Conservation (phyloP, 2,888 invertebrate species). For the Agonopterix heracliana region DNA sequence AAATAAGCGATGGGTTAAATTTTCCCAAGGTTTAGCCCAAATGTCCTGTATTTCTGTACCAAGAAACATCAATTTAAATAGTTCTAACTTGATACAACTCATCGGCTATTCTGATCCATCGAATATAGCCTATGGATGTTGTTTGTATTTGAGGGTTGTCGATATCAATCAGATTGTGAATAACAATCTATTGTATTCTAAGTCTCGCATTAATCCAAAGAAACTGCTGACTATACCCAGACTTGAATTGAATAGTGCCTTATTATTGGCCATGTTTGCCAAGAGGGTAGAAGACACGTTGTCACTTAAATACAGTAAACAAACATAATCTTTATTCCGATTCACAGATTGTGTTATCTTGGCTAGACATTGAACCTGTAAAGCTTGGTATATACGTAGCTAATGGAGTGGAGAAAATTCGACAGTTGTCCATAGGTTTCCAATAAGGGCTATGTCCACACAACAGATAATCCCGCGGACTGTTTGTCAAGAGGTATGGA, state of each 20-base stretch:
- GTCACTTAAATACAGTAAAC: conserved; percentile 5
- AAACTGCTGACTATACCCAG: conserved; percentile 10
- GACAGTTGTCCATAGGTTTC: conserved; percentile 3
- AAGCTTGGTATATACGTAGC: conserved; percentile 15
- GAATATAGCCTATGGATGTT: conserved; percentile 13
- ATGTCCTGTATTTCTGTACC: conserved; percentile 9
- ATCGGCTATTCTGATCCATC: conserved; percentile 16
- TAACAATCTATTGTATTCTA: conserved; percentile 11
- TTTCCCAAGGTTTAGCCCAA: conserved; percentile 3
- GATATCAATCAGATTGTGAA: conserved; percentile 4
- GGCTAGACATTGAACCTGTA: conserved; percentile 10
- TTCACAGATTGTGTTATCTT: conserved; percentile 18
- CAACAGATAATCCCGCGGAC: conserved; percentile 14
- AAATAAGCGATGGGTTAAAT: conserved; percentile 6
- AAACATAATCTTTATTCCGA: conserved; percentile 13
- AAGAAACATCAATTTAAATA: neutral
- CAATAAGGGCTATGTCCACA: conserved; percentile 14
- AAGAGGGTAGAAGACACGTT: conserved; percentile 8
- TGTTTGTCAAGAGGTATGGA: conserved; percentile 10
- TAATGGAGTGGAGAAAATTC: conserved; percentile 15
- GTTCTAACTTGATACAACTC: neutral
- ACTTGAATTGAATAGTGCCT: conserved; percentile 15
- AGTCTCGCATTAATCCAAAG: conserved; percentile 9
- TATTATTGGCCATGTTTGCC: conserved; percentile 12
- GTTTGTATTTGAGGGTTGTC: conserved; percentile 12